Evolutionary conservation across 53 echinoderm and acorn worm genomes (phyloP), one percentile per base, ranked within the genome.

Genomic region (Mesocentrotus franciscanus): DNA sequence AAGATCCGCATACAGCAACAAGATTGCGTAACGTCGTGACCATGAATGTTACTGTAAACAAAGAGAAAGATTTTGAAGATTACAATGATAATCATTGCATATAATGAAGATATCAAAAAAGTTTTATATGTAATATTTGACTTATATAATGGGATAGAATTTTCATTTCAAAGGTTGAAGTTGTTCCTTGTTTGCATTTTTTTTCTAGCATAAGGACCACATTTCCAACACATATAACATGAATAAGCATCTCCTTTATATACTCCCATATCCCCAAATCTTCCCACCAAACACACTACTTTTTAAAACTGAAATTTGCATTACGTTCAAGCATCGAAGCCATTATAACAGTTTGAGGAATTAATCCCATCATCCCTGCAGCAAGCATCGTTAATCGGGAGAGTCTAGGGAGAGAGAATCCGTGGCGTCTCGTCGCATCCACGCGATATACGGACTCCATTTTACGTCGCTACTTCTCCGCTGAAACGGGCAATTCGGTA

Each of bases 401-500:
- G 36, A 42, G 42, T 36, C 81, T 8, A 27, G 42, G 81, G 81
- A 42, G 42, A 42, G 42, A 1, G 1, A 36, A 81, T 81, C 42
- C 20, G 81, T 81, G 42, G 81, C 81, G 81, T 81, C 42, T 81
- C 81, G 18, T 36, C 8, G 81, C 42, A 39, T 81, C 18, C 42
- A 81, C 36, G 36, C 81, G 42, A 81, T 39, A 22, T 42, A 30
- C 29, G 32, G 11, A 30, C 30, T 30, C 74, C 12, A 16, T 36
- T 18, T 39, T 17, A 81, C 90, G 60, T 90, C 27, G 60, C 60
- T 60, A 78, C 58, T 17, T 60, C 58, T 90, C 59, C 60, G 29
- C 35, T 90, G 90, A 59, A 85, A 90, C 90, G 90, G 58, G 59
- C 90, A 90, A 59, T 60, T 90, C 90, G 60, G 90, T 90, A 90